A percentile compares a stretch with the other conserved stretches of the same genome.
Evolutionary conservation across 1,140 invertebrate genomes (phyloP).

Genomic region (Amyelois transitella): DNA sequence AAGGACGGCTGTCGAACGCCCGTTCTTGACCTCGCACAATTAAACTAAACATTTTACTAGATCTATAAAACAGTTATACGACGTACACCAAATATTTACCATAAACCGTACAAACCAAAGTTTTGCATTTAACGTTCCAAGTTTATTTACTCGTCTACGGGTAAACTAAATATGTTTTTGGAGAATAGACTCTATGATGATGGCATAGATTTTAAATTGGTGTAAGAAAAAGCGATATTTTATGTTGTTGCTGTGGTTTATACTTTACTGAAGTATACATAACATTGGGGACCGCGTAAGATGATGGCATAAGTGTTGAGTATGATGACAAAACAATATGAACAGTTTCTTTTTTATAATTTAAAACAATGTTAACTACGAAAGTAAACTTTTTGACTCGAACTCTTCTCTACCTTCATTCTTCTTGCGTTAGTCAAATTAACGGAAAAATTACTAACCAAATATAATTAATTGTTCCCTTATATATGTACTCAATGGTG

Average conservation of each 20-base stretch:
- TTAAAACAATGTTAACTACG: too few relatives aligned
- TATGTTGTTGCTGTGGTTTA: conserved; percentile 25
- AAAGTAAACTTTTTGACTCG: too few relatives aligned
- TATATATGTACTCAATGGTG: too few relatives aligned
- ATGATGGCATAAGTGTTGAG: background rate
- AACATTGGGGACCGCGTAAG: conserved; percentile 20
- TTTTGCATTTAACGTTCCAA: conserved; percentile 70
- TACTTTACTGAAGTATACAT: conserved; percentile 24
- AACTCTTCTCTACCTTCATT: too few relatives aligned
- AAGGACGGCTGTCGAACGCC: conserved; percentile 71
- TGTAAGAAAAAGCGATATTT: conserved; percentile 2
- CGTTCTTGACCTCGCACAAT: conserved; percentile 72
- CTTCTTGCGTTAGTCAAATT: too few relatives aligned
- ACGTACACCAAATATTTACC: conserved; percentile 73
- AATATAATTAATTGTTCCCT: too few relatives aligned
- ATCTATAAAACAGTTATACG: conserved; percentile 72
- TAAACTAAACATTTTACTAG: conserved; percentile 72
- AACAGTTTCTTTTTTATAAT: too few relatives aligned
- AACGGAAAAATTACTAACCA: too few relatives aligned
- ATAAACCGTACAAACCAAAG: conserved; percentile 73
- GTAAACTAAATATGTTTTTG: conserved; percentile 29
- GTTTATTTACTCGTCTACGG: conserved; percentile 61
- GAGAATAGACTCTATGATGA: conserved; percentile 24
- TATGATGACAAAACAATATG: background rate
- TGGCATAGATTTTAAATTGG: conserved; percentile 16